Evolutionary conservation across 1,140 invertebrate genomes (phyloP), one percentile per base, ranked within the genome.

Genomic region (Lethrus apterus): DNA sequence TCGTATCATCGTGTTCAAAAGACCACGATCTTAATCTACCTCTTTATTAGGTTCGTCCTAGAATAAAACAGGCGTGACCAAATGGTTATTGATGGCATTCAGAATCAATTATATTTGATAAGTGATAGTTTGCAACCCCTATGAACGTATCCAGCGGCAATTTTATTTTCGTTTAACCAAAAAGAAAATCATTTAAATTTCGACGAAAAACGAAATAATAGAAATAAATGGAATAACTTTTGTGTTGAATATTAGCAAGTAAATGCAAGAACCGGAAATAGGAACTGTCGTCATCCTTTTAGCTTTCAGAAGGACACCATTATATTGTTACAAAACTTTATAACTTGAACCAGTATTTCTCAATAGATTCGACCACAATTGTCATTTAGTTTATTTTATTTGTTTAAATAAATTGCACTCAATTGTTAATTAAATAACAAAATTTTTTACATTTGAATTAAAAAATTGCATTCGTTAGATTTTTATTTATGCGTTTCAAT

Each of bases 31-130:
- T 42, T 29, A 29, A 29, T 30, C 26, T 29, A 15, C 17, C 40
- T 26, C 24, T 41, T 41, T 42, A 42, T 42, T 42, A 42, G 18
- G 15, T 14, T 21, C 40, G 18, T 42, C 40, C 40, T 26, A n/a
- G 24, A 13, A 26, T 29, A 42, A 18, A 23, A 10, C 40, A 18
- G 40, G 40, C 40, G 40, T 42, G 24, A 29, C 40, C 26, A 17
- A 42, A 30, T 30, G 20, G 29, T 36, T 42, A 42, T 26, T 42
- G 40, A 42, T 24, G 40, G 40, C 24, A 30, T 29, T 42, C 40
- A 21, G 23, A 42, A 42, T 42, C 40, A 42, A 42, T 42, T 42
- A 42, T 29, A 17, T 14, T 24, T 42, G 40, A 42, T 42, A 42
- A 42, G 40, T 42, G 40, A 42, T 42, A 42, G 40, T 42, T 42